Evolutionary conservation across 2,113 vertebrate species (phyloP).

Genomic region (Bolborhynchus lineola): DNA sequence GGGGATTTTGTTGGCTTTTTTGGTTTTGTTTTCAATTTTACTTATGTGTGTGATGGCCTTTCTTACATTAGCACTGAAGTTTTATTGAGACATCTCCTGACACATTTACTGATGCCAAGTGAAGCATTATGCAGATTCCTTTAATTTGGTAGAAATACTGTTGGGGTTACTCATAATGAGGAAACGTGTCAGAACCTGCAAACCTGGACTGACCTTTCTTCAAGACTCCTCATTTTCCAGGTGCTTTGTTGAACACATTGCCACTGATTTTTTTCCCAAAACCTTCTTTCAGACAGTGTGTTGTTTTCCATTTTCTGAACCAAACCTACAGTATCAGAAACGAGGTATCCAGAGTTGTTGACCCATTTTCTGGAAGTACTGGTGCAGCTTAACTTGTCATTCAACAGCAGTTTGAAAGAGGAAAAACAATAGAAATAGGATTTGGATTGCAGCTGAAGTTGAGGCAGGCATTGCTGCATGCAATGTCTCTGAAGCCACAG

Average conservation of each 20-base stretch:
- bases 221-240: neutral
- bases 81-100: neutral
- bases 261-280: neutral
- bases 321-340: neutral
- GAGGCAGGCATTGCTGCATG: neutral
- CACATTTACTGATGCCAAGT: neutral
- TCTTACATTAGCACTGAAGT: neutral
- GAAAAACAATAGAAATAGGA: neutral
- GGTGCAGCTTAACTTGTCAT: neutral
- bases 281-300: neutral
- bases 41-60: neutral
- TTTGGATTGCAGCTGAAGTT: neutral
- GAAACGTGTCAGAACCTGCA: neutral
- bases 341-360: neutral
- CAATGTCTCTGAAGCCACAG: neutral
- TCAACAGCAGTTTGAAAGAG: neutral
- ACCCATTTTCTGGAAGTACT: neutral
- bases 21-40: neutral
- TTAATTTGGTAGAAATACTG: neutral
- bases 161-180: neutral
- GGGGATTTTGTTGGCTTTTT: accelerated
- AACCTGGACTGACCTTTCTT: neutral
- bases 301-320: neutral
- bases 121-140: neutral
- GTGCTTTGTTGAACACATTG: neutral